Percentiles rank a stretch among this genome's conserved stretches.
These are phyloP conservation scores for Ophioninae sp. DNA, from an alignment of 2,888 invertebrate genomes.

Conservation along the genomic window DNA sequence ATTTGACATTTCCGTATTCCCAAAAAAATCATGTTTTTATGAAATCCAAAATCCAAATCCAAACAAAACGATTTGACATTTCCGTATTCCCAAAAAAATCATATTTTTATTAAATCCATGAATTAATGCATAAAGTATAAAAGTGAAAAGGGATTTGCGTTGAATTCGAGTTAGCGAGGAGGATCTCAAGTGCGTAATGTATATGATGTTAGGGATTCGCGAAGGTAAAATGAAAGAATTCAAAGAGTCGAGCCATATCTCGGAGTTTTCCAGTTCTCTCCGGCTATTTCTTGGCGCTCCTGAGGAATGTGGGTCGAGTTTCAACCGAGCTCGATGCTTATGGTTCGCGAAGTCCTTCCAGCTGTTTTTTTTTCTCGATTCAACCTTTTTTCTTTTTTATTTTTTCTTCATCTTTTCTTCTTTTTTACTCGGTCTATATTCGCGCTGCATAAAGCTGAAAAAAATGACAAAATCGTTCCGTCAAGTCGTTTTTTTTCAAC, in stretches of 20 bases:
- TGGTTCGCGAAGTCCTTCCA: slow-evolving; percentile 23
- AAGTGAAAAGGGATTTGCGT: slow-evolving; percentile 10
- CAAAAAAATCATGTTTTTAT: no score
- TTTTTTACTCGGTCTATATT: not conserved
- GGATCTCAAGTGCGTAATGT: slow-evolving; percentile 32
- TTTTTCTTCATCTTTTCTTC: not conserved
- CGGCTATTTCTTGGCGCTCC: slow-evolving; percentile 27
- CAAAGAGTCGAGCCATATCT: slow-evolving; percentile 40
- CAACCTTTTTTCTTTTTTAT: slow-evolving; percentile 4
- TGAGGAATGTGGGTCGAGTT: slow-evolving; percentile 62
- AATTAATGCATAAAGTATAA: slow-evolving; percentile 7
- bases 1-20: no score
- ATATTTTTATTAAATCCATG: not conserved
- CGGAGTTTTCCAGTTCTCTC: slow-evolving; percentile 42
- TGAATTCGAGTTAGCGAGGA: slow-evolving; percentile 22
- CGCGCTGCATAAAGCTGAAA: slow-evolving; percentile 9
- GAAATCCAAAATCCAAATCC: no score
- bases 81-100: not conserved
- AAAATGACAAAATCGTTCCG: slow-evolving; percentile 4
- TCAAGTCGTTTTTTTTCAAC: slow-evolving; percentile 14
- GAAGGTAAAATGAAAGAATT: slow-evolving; percentile 48
- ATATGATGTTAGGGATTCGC: slow-evolving; percentile 33
- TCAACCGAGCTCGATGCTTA: slow-evolving; percentile 25
- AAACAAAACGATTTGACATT: slow-evolving; percentile 27
- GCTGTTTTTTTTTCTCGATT: slow-evolving; percentile 41